Conservation (phyloP, 2,113 vertebrate species). For the Pangasianodon hypophthalmus region DNA sequence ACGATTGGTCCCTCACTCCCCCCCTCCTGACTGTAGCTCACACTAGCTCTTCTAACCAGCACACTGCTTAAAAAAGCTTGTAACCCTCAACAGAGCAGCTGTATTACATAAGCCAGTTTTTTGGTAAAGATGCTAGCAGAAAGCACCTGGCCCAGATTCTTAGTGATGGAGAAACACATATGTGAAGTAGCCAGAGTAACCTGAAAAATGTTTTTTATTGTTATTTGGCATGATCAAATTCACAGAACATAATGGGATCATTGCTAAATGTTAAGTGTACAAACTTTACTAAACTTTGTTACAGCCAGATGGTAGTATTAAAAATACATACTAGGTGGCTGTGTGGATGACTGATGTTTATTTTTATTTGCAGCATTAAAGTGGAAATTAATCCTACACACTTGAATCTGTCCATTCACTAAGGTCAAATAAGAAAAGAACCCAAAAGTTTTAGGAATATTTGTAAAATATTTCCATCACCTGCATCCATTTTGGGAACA, state of each 20-base stretch:
- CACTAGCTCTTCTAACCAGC: not conserved
- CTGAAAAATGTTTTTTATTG: too few relatives aligned
- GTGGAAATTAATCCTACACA: not conserved
- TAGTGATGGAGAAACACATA: not conserved
- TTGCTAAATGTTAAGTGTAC: not conserved
- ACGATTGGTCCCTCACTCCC: not conserved
- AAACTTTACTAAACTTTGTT: not conserved
- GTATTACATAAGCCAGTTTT: not conserved
- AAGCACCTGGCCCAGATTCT: not conserved
- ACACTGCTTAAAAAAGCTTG: not conserved
- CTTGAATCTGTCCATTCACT: too few relatives aligned
- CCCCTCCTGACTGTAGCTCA: not conserved
- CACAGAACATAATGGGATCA: not conserved
- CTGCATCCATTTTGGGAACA: not conserved
- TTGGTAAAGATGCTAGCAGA: not conserved
- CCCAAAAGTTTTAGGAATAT: not conserved
- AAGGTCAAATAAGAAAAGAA: not conserved
- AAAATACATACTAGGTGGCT: too few relatives aligned
- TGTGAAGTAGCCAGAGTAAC: too few relatives aligned
- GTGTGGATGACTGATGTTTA: too few relatives aligned
- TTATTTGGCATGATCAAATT: too few relatives aligned
- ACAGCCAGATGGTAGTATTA: not conserved
- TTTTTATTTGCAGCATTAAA: not conserved
- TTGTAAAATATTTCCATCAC: too few relatives aligned
- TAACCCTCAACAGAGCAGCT: not conserved